phyloP scores from a whole-genome alignment of 2,888 invertebrate species.

The Stenoptilia bipunctidactyla region DNA sequence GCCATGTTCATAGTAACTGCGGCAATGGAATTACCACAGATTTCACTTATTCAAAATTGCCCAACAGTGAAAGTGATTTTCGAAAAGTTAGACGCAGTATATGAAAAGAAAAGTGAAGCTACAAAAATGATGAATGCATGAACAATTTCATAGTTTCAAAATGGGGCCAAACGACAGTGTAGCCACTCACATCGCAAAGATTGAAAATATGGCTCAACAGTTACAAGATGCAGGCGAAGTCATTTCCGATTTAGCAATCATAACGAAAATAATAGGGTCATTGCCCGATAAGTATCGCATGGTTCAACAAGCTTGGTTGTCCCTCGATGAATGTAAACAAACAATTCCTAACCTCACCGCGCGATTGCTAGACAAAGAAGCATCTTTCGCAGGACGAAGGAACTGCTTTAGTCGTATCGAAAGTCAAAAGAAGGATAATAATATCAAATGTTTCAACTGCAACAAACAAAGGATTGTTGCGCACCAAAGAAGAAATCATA shows the following conservation, averaged over 20 bases:
- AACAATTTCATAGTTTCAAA: conserved; percentile 6
- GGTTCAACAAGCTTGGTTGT: conserved; percentile 9
- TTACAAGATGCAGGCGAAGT: conserved; percentile 6
- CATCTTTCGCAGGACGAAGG: conserved; percentile 1
- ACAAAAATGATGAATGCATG: conserved; percentile 9
- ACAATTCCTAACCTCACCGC: conserved; percentile 9
- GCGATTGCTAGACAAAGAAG: conserved; percentile 9
- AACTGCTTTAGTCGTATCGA: conserved; percentile 1
- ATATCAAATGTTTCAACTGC: conserved; percentile 5
- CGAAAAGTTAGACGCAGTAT: conserved; percentile 6
- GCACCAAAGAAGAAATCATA: too few relatives aligned
- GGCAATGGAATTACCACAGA: conserved; percentile 4
- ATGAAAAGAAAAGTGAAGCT: conserved; percentile 9
- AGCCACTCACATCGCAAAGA: conserved; percentile 4
- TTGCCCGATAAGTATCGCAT: conserved; percentile 6
- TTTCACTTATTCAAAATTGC: conserved; percentile 5
- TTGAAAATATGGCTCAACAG: conserved; percentile 7
- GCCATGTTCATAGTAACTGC: conserved; percentile 9
- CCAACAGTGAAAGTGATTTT: conserved; percentile 3
- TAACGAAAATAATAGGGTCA: conserved; percentile 7
- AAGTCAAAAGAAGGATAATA: neutral
- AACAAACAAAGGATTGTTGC: conserved; percentile 2
- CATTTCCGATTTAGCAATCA: conserved; percentile 2
- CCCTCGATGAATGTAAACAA: conserved; percentile 6
- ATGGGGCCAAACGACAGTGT: conserved; percentile 2